Evolutionary conservation across 2,888 invertebrate genomes (phyloP), one percentile per base, ranked within the genome.

Genomic region (Plebejus argus): DNA sequence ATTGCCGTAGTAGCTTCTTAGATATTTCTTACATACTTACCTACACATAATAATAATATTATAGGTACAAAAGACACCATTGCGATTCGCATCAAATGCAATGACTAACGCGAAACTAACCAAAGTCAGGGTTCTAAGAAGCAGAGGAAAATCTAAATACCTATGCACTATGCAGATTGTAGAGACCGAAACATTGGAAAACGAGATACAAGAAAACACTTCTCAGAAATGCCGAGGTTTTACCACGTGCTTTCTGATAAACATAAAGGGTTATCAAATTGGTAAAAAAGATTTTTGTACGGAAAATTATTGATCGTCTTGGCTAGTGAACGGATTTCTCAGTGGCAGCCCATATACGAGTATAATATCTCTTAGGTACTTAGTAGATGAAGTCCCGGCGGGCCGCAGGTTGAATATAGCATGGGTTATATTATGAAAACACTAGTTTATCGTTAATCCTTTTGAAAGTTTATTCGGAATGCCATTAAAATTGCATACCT

Each of bases 61-160:
- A n/a, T n/a, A n/a, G n/a, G n/a, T n/a, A n/a, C n/a, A n/a, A n/a
- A n/a, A n/a, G n/a, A n/a, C 28, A 66, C 28, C 6, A 33, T 33
- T 5, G 66, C 66, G 18, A 15, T 18, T 53, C 18, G 18, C 53
- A 49, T 49, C 66, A 66, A 28, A 66, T 33, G 3, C 33, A 12
- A 28, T 66, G 66, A 66, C 66, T 66, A 28, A 66, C 6, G 6
- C 28, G 66, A 66, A 66, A 66, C 28, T 66, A 66, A 28, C 66
- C 66, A 1, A 33, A 66, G 66, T 66, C 66, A 66, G 28, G 66
- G 0, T 66, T 66, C 66, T 66, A 0, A 66, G 33, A 66, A 66
- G 66, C 66, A 66, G 1, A 28, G 28, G 66, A 66, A 66, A 66
- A 66, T 66, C 66, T 66, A 66, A 66, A 66, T 66, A 28, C 66